A percentile compares a stretch with the other conserved stretches of the same genome.
Evolutionary conservation across 2,888 invertebrate species (phyloP).

Genomic region (Hyppa rectilinea): DNA sequence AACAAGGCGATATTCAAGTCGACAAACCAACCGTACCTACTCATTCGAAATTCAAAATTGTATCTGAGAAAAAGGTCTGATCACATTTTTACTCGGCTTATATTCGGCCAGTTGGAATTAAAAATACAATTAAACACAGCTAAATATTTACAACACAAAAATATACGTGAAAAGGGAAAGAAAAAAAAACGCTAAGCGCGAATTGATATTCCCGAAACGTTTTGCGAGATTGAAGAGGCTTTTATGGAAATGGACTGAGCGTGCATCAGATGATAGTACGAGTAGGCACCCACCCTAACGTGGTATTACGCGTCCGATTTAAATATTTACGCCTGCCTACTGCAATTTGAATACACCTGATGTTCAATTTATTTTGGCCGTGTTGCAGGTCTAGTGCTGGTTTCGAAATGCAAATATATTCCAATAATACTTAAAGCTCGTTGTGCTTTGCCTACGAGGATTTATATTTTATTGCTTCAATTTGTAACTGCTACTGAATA

Average conservation of each 20-base stretch:
- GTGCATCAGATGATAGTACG: conserved; percentile 84
- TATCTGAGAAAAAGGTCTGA: background rate
- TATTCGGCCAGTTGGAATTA: conserved; percentile 9
- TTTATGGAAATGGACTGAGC: conserved; percentile 89
- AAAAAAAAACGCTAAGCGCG: conserved; percentile 85
- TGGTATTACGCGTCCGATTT: conserved; percentile 81
- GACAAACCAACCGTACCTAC: background rate
- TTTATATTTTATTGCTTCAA: conserved; percentile 35
- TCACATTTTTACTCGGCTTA: no score
- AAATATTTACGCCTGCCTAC: conserved; percentile 85
- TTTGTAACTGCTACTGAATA: background rate
- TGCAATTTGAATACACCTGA: conserved; percentile 86
- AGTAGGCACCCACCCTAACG: conserved; percentile 71
- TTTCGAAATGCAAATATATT: conserved; percentile 69
- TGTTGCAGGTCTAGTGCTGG: conserved; percentile 62
- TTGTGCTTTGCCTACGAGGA: conserved; percentile 28
- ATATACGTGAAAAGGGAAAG: conserved; percentile 69
- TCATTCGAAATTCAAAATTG: background rate
- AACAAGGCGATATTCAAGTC: background rate
- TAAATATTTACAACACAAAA: conserved; percentile 69
- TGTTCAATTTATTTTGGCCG: conserved; percentile 78
- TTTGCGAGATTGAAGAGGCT: conserved; percentile 90
- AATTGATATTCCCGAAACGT: conserved; percentile 90
- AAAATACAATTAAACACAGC: conserved; percentile 56
- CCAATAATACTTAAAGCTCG: conserved; percentile 57